phyloP scores from a whole-genome alignment of 92 coral and sea anemone species.

The Epizoanthus rinbou region DNA sequence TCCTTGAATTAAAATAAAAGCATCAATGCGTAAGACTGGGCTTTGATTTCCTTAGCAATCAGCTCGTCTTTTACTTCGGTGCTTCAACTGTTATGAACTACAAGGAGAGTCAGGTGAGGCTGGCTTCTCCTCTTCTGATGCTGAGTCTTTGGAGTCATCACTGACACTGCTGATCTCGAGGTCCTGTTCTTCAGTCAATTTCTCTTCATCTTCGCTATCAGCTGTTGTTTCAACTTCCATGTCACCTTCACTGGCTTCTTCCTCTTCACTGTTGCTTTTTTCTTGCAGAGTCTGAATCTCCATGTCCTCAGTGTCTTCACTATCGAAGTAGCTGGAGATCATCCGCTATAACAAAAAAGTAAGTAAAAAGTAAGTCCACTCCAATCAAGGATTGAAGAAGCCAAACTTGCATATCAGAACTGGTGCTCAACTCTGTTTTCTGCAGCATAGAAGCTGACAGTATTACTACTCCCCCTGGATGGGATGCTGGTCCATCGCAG shows the following conservation, averaged over 20 bases:
- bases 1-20: too few species aligned
- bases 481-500: too few species aligned
- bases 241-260: not conserved
- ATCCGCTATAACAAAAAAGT: constrained; percentile 15
- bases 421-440: too few species aligned
- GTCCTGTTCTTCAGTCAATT: constrained; percentile 18
- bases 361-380: too few species aligned
- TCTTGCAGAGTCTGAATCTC: constrained; percentile 27
- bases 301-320: constrained; percentile 29
- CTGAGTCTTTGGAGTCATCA: constrained; percentile 16
- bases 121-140: constrained; percentile 25
- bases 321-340: constrained; percentile 39
- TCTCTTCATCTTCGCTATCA: constrained; percentile 31
- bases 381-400: too few species aligned
- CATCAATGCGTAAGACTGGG: too few species aligned
- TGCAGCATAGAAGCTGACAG: too few species aligned
- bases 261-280: not conserved
- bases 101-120: constrained; percentile 6
- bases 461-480: too few species aligned
- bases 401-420: too few species aligned
- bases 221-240: not conserved
- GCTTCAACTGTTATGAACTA: too few species aligned
- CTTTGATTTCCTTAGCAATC: too few species aligned
- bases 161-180: constrained; percentile 22
- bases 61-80: too few species aligned